phyloP scores from a whole-genome alignment of 2,113 vertebrate genomes.

The Orycteropus afer region DNA sequence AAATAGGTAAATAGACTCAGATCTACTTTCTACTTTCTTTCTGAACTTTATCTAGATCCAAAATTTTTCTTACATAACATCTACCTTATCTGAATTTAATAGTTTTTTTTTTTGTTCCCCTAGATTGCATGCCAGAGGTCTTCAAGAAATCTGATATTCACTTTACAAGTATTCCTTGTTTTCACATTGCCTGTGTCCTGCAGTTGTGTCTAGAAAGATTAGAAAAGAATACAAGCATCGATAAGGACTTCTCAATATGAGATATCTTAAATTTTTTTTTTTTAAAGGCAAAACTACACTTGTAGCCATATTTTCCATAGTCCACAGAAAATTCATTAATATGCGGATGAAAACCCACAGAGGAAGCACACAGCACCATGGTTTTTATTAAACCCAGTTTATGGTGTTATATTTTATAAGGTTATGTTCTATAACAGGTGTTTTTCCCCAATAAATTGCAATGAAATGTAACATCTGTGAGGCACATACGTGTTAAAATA shows the following conservation, averaged over 20 bases:
- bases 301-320: neutral
- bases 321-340: neutral
- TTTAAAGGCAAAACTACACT: neutral
- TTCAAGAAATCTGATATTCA: neutral
- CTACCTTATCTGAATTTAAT: neutral
- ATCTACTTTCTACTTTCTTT: neutral
- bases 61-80: neutral
- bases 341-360: neutral
- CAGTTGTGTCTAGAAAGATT: neutral
- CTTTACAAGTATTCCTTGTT: neutral
- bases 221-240: neutral
- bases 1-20: neutral
- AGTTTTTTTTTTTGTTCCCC: neutral
- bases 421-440: neutral
- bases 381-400: neutral
- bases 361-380: neutral
- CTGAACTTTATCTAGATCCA: neutral
- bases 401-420: neutral
- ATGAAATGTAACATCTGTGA: neutral
- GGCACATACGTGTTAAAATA: neutral
- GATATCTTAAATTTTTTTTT: neutral
- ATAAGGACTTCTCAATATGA: neutral
- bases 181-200: neutral
- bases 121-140: neutral
- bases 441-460: neutral